Evolutionary conservation across 2,113 vertebrate species (phyloP), one percentile per base, ranked within the genome.

Genomic region (Hemiscyllium ocellatum): DNA sequence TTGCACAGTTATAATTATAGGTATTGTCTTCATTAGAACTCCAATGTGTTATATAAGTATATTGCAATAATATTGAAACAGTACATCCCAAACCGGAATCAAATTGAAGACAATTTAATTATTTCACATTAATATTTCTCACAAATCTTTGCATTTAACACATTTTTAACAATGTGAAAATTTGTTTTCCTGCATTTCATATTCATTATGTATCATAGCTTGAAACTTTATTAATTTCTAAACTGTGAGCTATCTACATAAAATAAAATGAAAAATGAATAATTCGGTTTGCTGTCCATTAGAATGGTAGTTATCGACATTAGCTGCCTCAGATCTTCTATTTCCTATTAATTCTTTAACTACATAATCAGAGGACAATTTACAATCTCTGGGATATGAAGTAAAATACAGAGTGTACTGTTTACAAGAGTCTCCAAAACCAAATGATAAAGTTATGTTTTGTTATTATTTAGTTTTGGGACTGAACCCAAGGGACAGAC

Each of bases 381-480:
- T 47, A 68, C 65, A 94, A 42, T 94, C 37, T 37, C n/a, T 94
- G 37, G 19, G 65, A n/a, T 69, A 68, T 12, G 10, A 68, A 47
- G 33, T 68, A 47, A 94, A 37, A 94, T 42, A 94, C 37, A 94
- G 66, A 47, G 8, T 94, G 91, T 26, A 70, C 22, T 70, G 42
- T 70, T 37, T 94, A 22, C 70, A 66, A 50, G 8, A 68, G 65
- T 68, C n/a, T 94, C 65, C 26, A 19, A 94, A 94, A 69, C 70
- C 42, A 47, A 94, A 94, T 94, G n/a, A 70, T 15, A 69, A 93
- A 68, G 91, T 69, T 94, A 19, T 68, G 20, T 70, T 94, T 94
- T 94, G 65, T 20, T 94, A 66, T 15, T 69, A 61, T 65, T 94
- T 24, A 22, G 61, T 68, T 65, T 69, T 68, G 91, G 66, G 61